Conservation (phyloP, 2,888 invertebrate genomes). For the Tipula helvola region DNA sequence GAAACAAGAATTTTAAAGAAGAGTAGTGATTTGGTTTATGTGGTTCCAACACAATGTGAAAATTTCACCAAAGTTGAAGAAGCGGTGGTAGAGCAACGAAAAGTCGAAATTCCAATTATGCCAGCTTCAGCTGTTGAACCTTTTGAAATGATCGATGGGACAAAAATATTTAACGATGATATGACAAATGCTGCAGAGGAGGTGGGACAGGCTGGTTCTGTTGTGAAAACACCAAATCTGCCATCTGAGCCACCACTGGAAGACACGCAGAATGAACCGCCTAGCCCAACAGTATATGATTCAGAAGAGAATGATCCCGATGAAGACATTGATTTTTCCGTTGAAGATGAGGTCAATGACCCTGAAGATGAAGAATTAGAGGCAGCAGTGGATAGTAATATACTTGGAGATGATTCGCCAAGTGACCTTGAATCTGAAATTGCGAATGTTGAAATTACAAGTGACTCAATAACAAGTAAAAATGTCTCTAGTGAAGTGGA, state of each 20-base stretch:
- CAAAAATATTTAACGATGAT: slow-evolving; percentile 40
- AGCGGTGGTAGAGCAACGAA: neutral
- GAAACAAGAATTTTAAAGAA: slow-evolving; percentile 44
- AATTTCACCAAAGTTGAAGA: slow-evolving; percentile 7
- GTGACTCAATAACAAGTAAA: neutral
- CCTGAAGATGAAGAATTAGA: slow-evolving; percentile 24
- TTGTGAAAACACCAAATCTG: neutral
- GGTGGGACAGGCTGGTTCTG: neutral
- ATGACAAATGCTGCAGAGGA: slow-evolving; percentile 9
- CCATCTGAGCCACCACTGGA: neutral
- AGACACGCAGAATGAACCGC: neutral
- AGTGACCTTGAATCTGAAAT: neutral
- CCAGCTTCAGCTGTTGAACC: neutral
- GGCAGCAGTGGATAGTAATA: slow-evolving; percentile 20
- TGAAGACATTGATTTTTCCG: slow-evolving; percentile 12
- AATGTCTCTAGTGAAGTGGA: neutral
- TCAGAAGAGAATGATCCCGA: neutral
- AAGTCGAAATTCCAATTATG: neutral
- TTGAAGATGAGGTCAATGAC: slow-evolving; percentile 19
- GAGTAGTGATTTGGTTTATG: slow-evolving; percentile 27
- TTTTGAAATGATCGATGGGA: slow-evolving; percentile 50
- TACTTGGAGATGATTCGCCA: slow-evolving; percentile 10
- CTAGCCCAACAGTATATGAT: neutral
- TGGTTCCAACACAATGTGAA: slow-evolving; percentile 35
- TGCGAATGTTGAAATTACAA: neutral